Percentiles rank a stretch among this genome's conserved stretches.
These are phyloP conservation scores for Sarcophaga peregrina DNA, from an alignment of 1,140 invertebrate genomes.

Conservation along the genomic window DNA sequence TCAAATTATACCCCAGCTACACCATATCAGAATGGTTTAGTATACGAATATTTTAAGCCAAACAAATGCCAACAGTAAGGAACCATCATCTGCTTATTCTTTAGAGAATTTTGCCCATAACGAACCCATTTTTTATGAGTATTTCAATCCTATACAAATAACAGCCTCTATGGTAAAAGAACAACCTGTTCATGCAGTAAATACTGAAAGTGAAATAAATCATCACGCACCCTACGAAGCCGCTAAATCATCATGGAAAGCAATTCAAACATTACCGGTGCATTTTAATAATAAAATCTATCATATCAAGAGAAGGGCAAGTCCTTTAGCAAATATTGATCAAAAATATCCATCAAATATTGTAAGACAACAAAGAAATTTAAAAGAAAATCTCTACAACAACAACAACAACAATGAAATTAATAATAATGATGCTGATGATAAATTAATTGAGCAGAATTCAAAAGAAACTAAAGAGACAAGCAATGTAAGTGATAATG, in stretches of 20 bases:
- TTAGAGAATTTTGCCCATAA: no score
- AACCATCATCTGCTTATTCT: background rate
- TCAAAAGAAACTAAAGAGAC: background rate
- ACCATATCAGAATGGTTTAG: background rate
- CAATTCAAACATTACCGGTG: background rate
- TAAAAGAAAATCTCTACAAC: background rate
- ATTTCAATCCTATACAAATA: background rate
- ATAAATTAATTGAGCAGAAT: constrained; percentile 27
- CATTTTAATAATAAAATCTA: constrained; percentile 12
- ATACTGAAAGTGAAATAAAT: background rate
- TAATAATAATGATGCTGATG: background rate
- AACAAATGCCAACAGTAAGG: background rate
- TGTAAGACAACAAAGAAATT: background rate
- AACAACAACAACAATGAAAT: no score
- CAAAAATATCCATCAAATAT: background rate
- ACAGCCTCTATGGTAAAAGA: background rate
- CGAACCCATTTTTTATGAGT: no score
- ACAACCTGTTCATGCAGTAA: background rate
- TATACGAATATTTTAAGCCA: constrained; percentile 13
- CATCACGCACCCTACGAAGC: background rate
- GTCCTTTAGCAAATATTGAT: background rate
- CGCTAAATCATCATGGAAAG: background rate
- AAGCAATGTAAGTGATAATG: background rate
- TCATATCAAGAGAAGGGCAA: constrained; percentile 1
- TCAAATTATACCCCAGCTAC: background rate